A percentile compares a stretch with the other conserved stretches of the same genome.
phyloP scores from a whole-genome alignment of 2,888 invertebrate species.

The Nomada fabriciana region DNA sequence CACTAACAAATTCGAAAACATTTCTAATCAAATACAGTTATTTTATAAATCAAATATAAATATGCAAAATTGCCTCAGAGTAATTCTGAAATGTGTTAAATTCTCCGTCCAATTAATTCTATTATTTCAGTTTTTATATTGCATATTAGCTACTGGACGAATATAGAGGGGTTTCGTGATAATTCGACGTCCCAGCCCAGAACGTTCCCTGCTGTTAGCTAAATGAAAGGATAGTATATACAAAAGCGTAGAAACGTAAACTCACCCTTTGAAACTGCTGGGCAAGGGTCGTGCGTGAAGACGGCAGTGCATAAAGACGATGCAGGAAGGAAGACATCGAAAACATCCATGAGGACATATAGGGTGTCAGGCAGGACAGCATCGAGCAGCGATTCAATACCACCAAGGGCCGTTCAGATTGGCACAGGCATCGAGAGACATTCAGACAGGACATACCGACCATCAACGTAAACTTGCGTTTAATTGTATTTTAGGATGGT shows the following conservation, averaged over 20 bases:
- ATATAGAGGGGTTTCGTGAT: neutral
- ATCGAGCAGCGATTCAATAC: conserved; percentile 79
- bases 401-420: conserved; percentile 72
- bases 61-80: no score
- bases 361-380: conserved; percentile 81
- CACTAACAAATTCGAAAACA: no score
- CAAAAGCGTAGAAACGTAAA: conserved; percentile 71
- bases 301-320: conserved; percentile 82
- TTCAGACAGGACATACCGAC: conserved; percentile 78
- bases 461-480: conserved; percentile 73
- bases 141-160: no score
- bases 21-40: no score
- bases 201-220: neutral
- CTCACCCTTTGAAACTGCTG: conserved; percentile 83
- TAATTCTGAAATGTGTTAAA: no score
- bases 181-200: neutral
- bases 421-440: conserved; percentile 78
- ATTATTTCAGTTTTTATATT: no score
- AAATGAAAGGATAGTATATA: conserved; percentile 11
- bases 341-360: conserved; percentile 81
- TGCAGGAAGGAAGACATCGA: conserved; percentile 83
- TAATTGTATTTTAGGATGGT: conserved; percentile 57
- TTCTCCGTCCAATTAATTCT: no score
- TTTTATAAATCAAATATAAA: no score
- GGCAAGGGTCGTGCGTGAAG: conserved; percentile 78